These are phyloP conservation scores for Pharmacophagus antenor DNA, from an alignment of 2,888 invertebrate species.

Conservation along the genomic window DNA sequence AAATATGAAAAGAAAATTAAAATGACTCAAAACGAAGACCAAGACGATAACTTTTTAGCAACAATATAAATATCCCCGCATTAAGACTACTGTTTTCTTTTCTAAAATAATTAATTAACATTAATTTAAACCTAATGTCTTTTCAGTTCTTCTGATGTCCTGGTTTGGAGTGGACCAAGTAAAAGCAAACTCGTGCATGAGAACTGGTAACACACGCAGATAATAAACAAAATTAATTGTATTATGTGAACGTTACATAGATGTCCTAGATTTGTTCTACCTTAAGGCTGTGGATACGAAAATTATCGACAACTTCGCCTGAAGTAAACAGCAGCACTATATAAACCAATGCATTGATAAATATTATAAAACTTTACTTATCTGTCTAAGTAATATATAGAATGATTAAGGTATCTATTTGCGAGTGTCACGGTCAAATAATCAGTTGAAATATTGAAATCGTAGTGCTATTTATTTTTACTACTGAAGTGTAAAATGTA, in stretches of 20 bases:
- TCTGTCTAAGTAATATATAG: neutral
- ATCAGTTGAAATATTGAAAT: neutral
- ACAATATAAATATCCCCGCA: too few species aligned
- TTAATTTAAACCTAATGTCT: too few species aligned
- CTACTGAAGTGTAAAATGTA: neutral
- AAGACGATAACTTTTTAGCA: too few species aligned
- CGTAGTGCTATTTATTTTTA: neutral
- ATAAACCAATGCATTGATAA: slow-evolving; percentile 7
- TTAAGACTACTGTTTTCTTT: too few species aligned
- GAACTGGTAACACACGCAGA: slow-evolving; percentile 68
- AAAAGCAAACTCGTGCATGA: slow-evolving; percentile 74
- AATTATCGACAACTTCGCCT: slow-evolving; percentile 39
- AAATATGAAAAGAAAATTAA: neutral
- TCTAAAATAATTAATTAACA: neutral
- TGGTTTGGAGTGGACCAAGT: slow-evolving; percentile 78
- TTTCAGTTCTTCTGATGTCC: slow-evolving; percentile 79
- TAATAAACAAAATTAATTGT: slow-evolving; percentile 33
- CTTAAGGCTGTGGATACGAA: slow-evolving; percentile 37
- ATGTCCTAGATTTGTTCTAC: slow-evolving; percentile 42
- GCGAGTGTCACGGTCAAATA: neutral
- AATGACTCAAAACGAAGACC: neutral
- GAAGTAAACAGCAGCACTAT: slow-evolving; percentile 7
- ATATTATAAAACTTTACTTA: neutral
- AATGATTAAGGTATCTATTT: neutral
- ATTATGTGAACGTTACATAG: slow-evolving; percentile 45